phyloP scores from a whole-genome alignment of 2,113 vertebrate species.

The Morphnarchus princeps region DNA sequence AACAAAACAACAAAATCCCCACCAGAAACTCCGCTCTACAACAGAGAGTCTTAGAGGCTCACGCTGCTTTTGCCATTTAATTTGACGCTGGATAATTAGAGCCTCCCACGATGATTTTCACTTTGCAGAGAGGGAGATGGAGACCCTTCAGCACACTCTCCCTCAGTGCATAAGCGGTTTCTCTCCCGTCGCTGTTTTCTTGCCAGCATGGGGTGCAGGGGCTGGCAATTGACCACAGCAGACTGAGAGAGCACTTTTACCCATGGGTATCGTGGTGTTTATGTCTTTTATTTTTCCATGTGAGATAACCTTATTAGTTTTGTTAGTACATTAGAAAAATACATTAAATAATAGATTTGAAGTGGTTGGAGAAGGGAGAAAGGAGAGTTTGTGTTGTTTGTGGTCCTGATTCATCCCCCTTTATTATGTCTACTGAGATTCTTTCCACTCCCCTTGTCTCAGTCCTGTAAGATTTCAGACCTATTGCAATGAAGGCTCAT shows the following conservation, averaged over 20 bases:
- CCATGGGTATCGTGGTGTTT: background rate
- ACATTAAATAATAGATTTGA: background rate
- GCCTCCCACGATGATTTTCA: constrained; percentile 46
- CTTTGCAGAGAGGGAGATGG: constrained; percentile 40
- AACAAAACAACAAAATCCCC: constrained; percentile 1
- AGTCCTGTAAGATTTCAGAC: background rate
- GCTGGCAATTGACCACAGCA: background rate
- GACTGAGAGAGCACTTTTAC: background rate
- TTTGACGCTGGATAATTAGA: constrained; percentile 52
- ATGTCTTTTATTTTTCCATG: background rate
- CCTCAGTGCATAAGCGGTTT: background rate
- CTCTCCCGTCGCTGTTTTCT: background rate
- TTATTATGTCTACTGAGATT: too few species aligned
- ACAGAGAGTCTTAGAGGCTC: background rate
- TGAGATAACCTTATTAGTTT: background rate
- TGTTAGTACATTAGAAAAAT: background rate
- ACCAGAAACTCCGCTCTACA: background rate
- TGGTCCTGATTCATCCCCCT: too few species aligned
- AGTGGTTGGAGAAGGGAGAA: background rate
- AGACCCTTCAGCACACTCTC: background rate
- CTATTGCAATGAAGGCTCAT: background rate
- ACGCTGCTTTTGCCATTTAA: constrained; percentile 57
- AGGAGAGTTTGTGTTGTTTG: background rate
- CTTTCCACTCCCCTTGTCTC: too few species aligned
- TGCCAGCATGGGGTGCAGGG: constrained; percentile 15